phyloP scores from a whole-genome alignment of 2,113 vertebrate species.

The Limanda limanda region DNA sequence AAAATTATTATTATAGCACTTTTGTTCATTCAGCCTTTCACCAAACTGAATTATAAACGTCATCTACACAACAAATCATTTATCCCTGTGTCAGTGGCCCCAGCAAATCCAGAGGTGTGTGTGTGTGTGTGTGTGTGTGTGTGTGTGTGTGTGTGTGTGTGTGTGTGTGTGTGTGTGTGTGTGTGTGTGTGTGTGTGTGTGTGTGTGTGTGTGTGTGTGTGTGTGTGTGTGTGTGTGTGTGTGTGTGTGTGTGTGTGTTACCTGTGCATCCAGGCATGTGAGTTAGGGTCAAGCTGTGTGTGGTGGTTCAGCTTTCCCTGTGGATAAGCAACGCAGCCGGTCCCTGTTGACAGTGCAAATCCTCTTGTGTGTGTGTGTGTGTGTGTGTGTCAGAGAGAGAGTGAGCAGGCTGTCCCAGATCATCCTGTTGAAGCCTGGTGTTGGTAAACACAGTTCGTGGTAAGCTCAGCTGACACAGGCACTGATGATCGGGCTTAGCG shows the following conservation, averaged over 20 bases:
- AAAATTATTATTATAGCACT: neutral
- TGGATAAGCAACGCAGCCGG: constrained; percentile 52
- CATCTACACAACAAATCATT: constrained; percentile 30
- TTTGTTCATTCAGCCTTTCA: constrained; percentile 34
- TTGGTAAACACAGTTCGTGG: constrained; percentile 75
- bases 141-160: no score
- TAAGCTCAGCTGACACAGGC: constrained; percentile 73
- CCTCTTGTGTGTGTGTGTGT: constrained; percentile 53
- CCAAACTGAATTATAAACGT: constrained; percentile 23
- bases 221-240: neutral
- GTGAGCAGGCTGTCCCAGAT: constrained; percentile 66
- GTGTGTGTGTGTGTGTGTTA: constrained; percentile 21
- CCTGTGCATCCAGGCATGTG: constrained; percentile 33
- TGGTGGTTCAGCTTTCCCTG: constrained; percentile 44
- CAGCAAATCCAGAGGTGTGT: neutral
- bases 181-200: neutral
- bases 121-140: constrained; percentile 4
- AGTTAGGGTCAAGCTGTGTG: constrained; percentile 56
- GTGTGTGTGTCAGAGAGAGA: constrained; percentile 6
- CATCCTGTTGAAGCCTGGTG: constrained; percentile 66
- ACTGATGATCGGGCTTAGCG: constrained; percentile 67
- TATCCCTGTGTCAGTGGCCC: neutral
- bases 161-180: no score
- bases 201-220: constrained; percentile 21
- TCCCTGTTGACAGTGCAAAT: constrained; percentile 68